These are phyloP conservation scores for Agrotis ipsilon DNA, from an alignment of 2,888 invertebrate species.

Conservation along the genomic window DNA sequence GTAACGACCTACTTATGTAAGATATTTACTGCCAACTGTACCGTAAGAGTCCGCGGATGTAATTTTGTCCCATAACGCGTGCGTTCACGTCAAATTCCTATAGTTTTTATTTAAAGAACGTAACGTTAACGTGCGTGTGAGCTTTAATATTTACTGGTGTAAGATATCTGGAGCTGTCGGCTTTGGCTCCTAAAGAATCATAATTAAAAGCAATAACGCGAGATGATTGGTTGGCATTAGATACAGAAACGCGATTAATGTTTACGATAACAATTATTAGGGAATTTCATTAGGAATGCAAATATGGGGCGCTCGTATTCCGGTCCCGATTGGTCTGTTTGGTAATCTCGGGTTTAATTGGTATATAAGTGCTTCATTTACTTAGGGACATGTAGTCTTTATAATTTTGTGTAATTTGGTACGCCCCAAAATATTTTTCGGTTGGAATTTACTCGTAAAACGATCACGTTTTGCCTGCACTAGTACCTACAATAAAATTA, in stretches of 20 bases:
- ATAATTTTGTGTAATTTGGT: constrained; percentile 16
- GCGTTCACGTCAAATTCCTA: constrained; percentile 63
- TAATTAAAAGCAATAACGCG: constrained; percentile 75
- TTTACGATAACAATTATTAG: constrained; percentile 74
- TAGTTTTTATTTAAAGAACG: constrained; percentile 39
- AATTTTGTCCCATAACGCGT: constrained; percentile 56
- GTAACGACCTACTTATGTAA: constrained; percentile 61
- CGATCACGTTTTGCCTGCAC: neutral
- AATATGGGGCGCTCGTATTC: constrained; percentile 62
- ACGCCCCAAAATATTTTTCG: constrained; percentile 5
- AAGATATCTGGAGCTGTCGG: constrained; percentile 56
- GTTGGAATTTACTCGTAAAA: no score
- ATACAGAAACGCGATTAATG: constrained; percentile 70
- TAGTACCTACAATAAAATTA: constrained; percentile 6
- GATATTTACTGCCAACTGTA: constrained; percentile 63
- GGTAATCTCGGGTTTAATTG: constrained; percentile 32
- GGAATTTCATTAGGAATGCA: constrained; percentile 77
- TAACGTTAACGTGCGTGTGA: constrained; percentile 61
- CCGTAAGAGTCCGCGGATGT: constrained; percentile 56
- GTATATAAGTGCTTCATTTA: constrained; percentile 38
- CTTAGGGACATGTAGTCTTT: neutral
- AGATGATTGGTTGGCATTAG: constrained; percentile 72
- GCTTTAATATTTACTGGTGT: constrained; percentile 56
- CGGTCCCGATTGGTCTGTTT: constrained; percentile 49
- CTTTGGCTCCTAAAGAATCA: constrained; percentile 62